Base-by-base conservation (phyloP, 1,140 invertebrate species). In the Spodoptera litura region DNA sequence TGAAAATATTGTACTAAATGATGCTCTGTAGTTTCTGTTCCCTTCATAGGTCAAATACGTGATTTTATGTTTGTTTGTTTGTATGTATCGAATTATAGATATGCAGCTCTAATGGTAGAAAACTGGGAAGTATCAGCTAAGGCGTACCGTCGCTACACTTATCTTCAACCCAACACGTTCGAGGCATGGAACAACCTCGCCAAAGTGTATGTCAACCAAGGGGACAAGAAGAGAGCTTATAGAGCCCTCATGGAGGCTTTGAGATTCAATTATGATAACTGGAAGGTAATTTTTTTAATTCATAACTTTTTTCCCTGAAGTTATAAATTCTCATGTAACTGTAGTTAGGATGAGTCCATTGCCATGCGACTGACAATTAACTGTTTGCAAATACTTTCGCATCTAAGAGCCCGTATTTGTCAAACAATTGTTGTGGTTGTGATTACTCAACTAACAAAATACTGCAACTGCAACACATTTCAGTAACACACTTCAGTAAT, bases 121-220 rank as follows among this genome's bases (percentile, higher is more conserved):
- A 95, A 98, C 62, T 99, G 97, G 97, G 96, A 98, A 85, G 83
- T 97, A 3, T 97, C 98, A 53, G 98, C 97, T 0, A 96, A 95
- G 27, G 97, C 98, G 0, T 99, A 99, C 91, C 96, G 97, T 85
- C 95, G 96, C 78, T 99, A 98, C 89, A 98, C 98, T 44, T 96
- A 96, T 76, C 94, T 99, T 27, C 98, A 99, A 85, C 96, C 97
- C 55, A 97, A 98, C 95, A 97, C 97, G 80, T 99, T 98, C 91
- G 98, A 99, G 94, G 98, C 98, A 0, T 99, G 99, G 99, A 99
- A 99, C 93, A 99, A 99, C 94, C 95, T 99, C 66, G 98, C 98
- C 11, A 98, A 99, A 90, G 98, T 98, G 4, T 98, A 99, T 85
- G 97, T 99, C 8, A 97, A 98, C 85, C 93, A 98, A 68, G 97